phyloP scores from a whole-genome alignment of 1,140 invertebrate species.

The Anastrepha ludens region DNA sequence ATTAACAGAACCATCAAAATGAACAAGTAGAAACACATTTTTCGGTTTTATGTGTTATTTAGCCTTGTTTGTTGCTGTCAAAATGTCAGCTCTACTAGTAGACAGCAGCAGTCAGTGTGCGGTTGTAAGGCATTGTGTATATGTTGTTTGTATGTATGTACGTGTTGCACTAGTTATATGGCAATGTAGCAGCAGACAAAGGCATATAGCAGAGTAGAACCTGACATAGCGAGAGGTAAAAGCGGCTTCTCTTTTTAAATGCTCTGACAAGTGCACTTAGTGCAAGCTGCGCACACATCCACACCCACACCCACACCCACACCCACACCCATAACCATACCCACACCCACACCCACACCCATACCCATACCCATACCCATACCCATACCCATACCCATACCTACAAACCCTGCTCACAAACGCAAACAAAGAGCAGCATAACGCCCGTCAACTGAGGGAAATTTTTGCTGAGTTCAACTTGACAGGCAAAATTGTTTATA shows the following conservation, averaged over 20 bases:
- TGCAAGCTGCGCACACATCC: neutral
- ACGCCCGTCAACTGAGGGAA: constrained; percentile 23
- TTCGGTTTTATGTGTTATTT: constrained; percentile 42
- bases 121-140: constrained; percentile 14
- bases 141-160: neutral
- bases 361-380: neutral
- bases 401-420: neutral
- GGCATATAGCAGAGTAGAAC: neutral
- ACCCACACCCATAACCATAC: neutral
- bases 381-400: neutral
- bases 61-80: constrained; percentile 52
- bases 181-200: neutral
- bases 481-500: constrained; percentile 47
- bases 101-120: constrained; percentile 40
- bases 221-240: neutral
- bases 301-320: neutral
- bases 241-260: constrained; percentile 37
- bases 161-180: too few species aligned
- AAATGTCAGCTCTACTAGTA: constrained; percentile 29
- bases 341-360: neutral
- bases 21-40: constrained; percentile 42
- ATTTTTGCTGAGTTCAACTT: constrained; percentile 46
- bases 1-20: constrained; percentile 50
- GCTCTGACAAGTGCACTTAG: constrained; percentile 48
- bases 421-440: constrained; percentile 15